Base-by-base conservation (phyloP, 2,888 invertebrate species). In the Epinotia bilunana region DNA sequence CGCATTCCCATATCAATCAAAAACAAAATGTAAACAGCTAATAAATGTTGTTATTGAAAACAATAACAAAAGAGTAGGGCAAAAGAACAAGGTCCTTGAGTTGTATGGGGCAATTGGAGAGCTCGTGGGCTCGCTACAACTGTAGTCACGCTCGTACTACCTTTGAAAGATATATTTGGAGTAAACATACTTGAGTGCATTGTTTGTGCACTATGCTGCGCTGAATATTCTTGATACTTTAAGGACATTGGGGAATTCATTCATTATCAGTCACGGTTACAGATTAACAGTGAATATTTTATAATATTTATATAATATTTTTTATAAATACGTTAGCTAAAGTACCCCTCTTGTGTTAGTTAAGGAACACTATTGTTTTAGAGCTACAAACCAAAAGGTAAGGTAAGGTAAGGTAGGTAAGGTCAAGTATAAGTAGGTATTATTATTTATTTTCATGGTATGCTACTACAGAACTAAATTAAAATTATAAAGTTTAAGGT, bases 1-100 rank as follows among this genome's bases (percentile, higher is more conserved):
- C 43, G 79, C 78, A 84, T 89, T 92, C 92, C 87, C 93, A 92
- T 89, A 92, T 92, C 92, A 91, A 91, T 92, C 92, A 92, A 87
- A 84, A 81, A 80, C 83, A 83, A 84, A 80, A 79, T 79, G 82
- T 84, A 84, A 84, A 85, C 80, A 86, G 87, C 79, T 79, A 84
- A 85, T 84, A 85, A 83, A 87, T 84, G 85, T 88, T 88, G 86
- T 88, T 85, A 86, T 83, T 86, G 87, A 86, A 91, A 91, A 91
- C 90, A 91, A 91, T 88, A 88, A 86, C 86, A 87, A 83, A 84
- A 81, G 80, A 79, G 80, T 82, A 81, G 81, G 80, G 76, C 80
- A 84, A 87, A 85, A 81, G 85, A 85, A 86, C 87, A 86, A 84
- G 87, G 86, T 86, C 84, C 83, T 88, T 85, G 83, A 84, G 85